A percentile compares a stretch with the other conserved stretches of the same genome.
These are phyloP conservation scores for Papilio polyxenes DNA, from an alignment of 1,140 invertebrate species.

Conservation along the genomic window DNA sequence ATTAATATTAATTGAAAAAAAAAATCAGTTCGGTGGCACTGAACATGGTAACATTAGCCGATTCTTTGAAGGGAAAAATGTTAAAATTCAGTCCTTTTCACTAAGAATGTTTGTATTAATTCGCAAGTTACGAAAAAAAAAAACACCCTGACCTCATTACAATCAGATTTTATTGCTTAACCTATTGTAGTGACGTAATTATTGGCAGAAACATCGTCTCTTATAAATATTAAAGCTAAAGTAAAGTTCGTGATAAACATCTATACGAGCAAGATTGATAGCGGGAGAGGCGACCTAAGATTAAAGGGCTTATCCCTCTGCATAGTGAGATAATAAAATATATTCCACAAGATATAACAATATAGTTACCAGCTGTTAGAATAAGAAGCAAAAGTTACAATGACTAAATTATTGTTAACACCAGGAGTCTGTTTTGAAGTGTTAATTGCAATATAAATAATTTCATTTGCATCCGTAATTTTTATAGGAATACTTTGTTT, in stretches of 20 bases:
- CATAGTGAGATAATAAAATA: background rate
- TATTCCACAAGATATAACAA: background rate
- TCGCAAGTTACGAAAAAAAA: background rate
- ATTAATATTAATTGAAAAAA: too few relatives aligned
- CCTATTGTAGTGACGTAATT: background rate
- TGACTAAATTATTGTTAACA: background rate
- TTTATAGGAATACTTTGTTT: background rate
- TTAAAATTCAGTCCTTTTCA: too few relatives aligned
- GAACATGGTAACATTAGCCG: too few relatives aligned
- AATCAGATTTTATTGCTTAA: background rate
- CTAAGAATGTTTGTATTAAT: too few relatives aligned
- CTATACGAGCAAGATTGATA: conserved; percentile 7
- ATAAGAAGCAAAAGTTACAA: too few relatives aligned
- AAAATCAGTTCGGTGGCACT: too few relatives aligned
- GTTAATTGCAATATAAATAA: background rate
- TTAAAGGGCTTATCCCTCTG: background rate
- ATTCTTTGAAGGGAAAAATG: too few relatives aligned
- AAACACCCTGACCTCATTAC: background rate
- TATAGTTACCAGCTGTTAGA: too few relatives aligned
- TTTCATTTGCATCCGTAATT: background rate
- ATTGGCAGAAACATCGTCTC: background rate
- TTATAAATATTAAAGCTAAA: background rate
- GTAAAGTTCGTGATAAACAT: background rate
- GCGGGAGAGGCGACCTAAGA: background rate
- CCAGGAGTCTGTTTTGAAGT: background rate